Percentiles rank a stretch among this genome's conserved stretches.
phyloP scores from a whole-genome alignment of 1,140 invertebrate genomes.

The Drosophila subpulchrella region DNA sequence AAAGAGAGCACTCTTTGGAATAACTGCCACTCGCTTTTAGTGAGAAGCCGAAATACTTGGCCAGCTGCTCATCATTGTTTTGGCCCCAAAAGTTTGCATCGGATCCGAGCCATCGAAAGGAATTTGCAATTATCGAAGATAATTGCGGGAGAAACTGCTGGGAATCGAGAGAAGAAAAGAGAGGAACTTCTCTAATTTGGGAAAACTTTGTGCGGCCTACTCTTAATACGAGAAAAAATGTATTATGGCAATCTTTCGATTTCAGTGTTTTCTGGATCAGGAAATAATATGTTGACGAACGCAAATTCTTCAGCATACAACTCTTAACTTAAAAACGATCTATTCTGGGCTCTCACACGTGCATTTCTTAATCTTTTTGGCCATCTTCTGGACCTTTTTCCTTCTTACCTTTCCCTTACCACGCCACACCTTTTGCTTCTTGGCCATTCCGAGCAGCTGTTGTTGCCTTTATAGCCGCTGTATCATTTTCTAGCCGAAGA shows the following conservation, averaged over 20 bases:
- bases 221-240: no score
- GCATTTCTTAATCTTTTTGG: not conserved
- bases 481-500: conserved; percentile 70
- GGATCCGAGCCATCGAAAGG: conserved; percentile 39
- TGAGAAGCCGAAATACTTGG: conserved; percentile 70
- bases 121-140: conserved; percentile 71
- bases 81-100: conserved; percentile 26
- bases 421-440: conserved; percentile 42
- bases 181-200: conserved; percentile 3
- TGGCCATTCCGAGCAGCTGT: conserved; percentile 16
- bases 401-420: conserved; percentile 2
- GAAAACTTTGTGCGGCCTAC: not conserved
- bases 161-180: not conserved
- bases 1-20: conserved; percentile 24
- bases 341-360: not conserved
- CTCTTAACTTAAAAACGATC: not conserved
- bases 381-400: conserved; percentile 5
- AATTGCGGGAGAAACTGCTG: conserved; percentile 38
- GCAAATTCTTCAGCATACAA: no score
- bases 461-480: conserved; percentile 27
- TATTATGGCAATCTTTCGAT: no score
- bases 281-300: no score
- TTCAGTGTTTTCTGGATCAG: no score
- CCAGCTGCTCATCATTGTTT: conserved; percentile 71
- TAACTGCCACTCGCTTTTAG: conserved; percentile 51